Percentiles rank a stretch among this genome's conserved stretches.
phyloP scores from a whole-genome alignment of 2,113 vertebrate genomes.

The Emydura subglobosa region DNA sequence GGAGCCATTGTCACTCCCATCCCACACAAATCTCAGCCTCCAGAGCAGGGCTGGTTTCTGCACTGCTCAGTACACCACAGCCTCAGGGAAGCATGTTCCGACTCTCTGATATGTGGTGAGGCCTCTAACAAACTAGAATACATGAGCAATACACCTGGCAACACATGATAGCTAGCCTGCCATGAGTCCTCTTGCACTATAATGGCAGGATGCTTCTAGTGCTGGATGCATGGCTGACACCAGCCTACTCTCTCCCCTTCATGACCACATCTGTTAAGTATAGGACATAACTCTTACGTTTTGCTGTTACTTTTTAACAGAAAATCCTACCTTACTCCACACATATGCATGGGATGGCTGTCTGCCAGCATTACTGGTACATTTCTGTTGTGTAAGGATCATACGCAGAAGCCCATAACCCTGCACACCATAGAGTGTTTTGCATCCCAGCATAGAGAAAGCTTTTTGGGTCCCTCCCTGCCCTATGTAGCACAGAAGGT shows the following conservation, averaged over 20 bases:
- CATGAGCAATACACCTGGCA: background rate
- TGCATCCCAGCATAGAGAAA: background rate
- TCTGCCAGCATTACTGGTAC: background rate
- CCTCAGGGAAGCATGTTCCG: background rate
- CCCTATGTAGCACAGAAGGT: background rate
- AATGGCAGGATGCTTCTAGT: background rate
- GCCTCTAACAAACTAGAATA: background rate
- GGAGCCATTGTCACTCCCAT: background rate
- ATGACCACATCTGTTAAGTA: background rate
- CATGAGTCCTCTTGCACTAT: background rate
- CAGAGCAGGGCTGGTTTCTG: background rate
- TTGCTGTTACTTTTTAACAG: background rate
- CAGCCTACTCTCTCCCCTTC: background rate
- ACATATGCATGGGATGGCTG: background rate
- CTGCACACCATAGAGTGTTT: background rate
- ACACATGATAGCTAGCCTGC: background rate
- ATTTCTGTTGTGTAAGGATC: background rate
- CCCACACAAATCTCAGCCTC: background rate
- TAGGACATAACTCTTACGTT: background rate
- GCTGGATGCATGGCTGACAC: background rate
- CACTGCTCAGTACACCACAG: background rate
- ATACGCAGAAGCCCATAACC: constrained; percentile 7
- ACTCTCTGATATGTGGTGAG: background rate
- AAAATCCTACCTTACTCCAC: background rate
- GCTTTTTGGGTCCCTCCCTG: background rate